Percentiles rank a stretch among this genome's conserved stretches.
Conservation (phyloP, 2,113 vertebrate species). For the Malurus cyaneus region DNA sequence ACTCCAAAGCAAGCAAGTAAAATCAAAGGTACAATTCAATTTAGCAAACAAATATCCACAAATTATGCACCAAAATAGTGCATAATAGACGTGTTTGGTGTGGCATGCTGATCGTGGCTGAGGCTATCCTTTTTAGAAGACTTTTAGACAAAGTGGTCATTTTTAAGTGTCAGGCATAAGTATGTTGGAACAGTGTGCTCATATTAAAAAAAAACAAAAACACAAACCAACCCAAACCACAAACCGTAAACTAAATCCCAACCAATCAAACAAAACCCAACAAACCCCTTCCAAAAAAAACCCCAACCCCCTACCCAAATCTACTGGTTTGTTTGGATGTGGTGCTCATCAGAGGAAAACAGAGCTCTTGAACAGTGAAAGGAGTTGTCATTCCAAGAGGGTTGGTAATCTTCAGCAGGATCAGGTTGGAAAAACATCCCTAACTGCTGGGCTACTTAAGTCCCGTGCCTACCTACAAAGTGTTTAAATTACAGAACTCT, state of each 20-base stretch:
- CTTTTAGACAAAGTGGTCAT: neutral
- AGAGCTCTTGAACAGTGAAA: neutral
- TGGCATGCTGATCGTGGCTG: neutral
- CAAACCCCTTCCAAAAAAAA: fast-evolving
- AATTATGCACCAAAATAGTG: neutral
- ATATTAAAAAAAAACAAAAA: neutral
- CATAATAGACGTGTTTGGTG: neutral
- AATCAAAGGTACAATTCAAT: neutral
- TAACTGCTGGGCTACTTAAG: neutral
- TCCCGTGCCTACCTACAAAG: neutral
- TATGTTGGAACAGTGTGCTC: neutral
- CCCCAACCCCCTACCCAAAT: fast-evolving
- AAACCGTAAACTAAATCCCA: neutral
- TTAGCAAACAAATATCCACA: neutral
- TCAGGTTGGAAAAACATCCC: neutral
- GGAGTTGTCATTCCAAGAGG: fast-evolving
- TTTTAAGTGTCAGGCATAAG: neutral
- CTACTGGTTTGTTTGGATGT: neutral
- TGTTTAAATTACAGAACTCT: neutral
- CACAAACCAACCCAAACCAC: neutral
- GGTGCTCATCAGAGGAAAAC: neutral
- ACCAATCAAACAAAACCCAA: neutral
- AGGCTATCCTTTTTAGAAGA: neutral
- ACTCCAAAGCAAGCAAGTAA: neutral
- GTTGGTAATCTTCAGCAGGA: neutral